phyloP scores from a whole-genome alignment of 2,888 invertebrate species.

The Rhamphomyia laevipes region DNA sequence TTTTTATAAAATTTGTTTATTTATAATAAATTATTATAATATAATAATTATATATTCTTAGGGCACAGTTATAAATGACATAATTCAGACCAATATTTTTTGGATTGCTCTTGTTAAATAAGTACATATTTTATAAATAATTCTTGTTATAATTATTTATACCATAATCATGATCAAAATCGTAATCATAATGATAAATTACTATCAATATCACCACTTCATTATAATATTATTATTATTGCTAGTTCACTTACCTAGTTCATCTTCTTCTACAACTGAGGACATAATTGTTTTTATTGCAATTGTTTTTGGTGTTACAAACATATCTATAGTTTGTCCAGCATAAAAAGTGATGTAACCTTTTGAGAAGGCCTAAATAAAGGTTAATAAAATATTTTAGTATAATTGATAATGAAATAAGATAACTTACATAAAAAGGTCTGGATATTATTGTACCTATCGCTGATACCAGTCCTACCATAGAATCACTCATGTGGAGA shows the following conservation, averaged over 20 bases:
- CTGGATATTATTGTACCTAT: conserved; percentile 29
- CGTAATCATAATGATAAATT: too few relatives aligned
- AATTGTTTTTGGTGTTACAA: conserved; percentile 31
- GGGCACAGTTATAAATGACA: too few relatives aligned
- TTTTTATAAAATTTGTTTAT: too few relatives aligned
- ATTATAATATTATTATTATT: background rate
- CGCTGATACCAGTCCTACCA: conserved; percentile 32
- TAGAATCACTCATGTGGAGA: conserved; percentile 29
- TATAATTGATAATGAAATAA: background rate
- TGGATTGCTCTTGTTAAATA: too few relatives aligned
- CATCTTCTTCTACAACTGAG: conserved; percentile 32
- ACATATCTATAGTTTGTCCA: conserved; percentile 32
- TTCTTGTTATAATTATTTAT: too few relatives aligned
- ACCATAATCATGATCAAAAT: too few relatives aligned
- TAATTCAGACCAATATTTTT: too few relatives aligned
- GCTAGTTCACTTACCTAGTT: conserved; percentile 23
- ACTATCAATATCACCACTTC: too few relatives aligned
- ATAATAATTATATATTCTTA: too few relatives aligned
- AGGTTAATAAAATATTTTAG: background rate
- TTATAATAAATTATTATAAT: too few relatives aligned
- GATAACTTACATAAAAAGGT: conserved; percentile 28
- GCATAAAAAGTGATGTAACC: conserved; percentile 27
- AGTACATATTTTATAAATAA: too few relatives aligned
- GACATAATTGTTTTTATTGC: conserved; percentile 35
- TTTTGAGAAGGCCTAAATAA: conserved; percentile 29